A percentile compares a stretch with the other conserved stretches of the same genome.
phyloP scores from a whole-genome alignment of 2,888 invertebrate genomes.

The Morpho helenor region DNA sequence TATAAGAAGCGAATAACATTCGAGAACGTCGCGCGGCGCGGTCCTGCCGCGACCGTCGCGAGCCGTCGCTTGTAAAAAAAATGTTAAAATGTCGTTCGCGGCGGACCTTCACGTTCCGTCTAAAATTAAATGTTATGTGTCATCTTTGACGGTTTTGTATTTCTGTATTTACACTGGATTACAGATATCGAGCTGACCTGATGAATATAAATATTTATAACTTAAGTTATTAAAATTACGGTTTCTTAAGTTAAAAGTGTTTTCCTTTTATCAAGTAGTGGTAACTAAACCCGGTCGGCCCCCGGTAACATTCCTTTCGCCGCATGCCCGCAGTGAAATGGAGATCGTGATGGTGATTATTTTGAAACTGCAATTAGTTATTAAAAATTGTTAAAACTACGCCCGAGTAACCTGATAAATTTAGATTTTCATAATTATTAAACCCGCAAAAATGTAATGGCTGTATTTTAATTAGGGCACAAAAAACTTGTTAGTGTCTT shows the following conservation, averaged over 20 bases:
- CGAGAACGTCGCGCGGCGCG: slow-evolving; percentile 73
- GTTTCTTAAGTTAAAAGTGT: slow-evolving; percentile 81
- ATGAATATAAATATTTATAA: slow-evolving; percentile 81
- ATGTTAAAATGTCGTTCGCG: slow-evolving; percentile 80
- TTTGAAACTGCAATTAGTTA: slow-evolving; percentile 59
- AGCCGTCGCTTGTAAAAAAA: slow-evolving; percentile 78
- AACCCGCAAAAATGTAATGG: slow-evolving; percentile 63
- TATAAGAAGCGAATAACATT: slow-evolving; percentile 77
- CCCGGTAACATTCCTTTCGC: slow-evolving; percentile 76
- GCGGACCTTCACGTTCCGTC: slow-evolving; percentile 79
- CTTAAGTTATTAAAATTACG: slow-evolving; percentile 81
- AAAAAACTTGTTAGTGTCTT: slow-evolving; percentile 76
- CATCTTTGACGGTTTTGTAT: slow-evolving; percentile 81
- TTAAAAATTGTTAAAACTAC: slow-evolving; percentile 58
- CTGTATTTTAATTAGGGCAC: slow-evolving; percentile 71
- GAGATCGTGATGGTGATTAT: slow-evolving; percentile 71
- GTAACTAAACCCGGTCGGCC: slow-evolving; percentile 67
- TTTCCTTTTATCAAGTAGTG: slow-evolving; percentile 70
- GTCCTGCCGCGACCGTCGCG: slow-evolving; percentile 55
- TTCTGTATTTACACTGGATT: slow-evolving; percentile 81
- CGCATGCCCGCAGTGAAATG: slow-evolving; percentile 75
- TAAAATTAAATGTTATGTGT: slow-evolving; percentile 80
- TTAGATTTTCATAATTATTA: slow-evolving; percentile 50
- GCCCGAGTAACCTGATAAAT: slow-evolving; percentile 58
- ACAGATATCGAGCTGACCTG: slow-evolving; percentile 81